Evolutionary conservation across 2,888 invertebrate species (phyloP).

Genomic region (Tethea ocularis): DNA sequence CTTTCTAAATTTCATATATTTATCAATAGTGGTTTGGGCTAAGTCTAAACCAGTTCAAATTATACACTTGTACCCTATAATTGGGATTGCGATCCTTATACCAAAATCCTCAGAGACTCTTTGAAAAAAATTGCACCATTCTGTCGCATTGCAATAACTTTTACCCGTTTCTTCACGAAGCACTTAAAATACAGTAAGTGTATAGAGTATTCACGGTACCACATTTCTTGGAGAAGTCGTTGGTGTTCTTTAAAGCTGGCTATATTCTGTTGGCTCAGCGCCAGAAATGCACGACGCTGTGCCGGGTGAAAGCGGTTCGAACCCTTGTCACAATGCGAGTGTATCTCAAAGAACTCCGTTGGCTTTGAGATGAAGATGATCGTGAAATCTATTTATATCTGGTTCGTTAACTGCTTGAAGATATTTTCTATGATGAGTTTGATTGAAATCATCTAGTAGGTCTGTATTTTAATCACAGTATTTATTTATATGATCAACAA

Average conservation of each 20-base stretch:
- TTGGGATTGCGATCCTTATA: too few relatives aligned
- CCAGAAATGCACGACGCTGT: neutral
- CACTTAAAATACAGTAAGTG: slow-evolving; percentile 1
- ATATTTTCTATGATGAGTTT: too few relatives aligned
- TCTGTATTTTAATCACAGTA: too few relatives aligned
- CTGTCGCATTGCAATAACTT: neutral
- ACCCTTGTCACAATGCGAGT: neutral
- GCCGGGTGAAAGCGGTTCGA: slow-evolving; percentile 6
- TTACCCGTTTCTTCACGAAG: neutral
- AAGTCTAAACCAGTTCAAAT: too few relatives aligned
- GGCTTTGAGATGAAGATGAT: neutral
- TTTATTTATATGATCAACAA: too few relatives aligned
- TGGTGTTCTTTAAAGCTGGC: slow-evolving; percentile 3
- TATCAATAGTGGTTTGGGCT: too few relatives aligned
- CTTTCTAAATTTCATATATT: too few relatives aligned
- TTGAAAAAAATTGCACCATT: neutral
- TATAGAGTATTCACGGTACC: neutral
- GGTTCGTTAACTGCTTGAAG: neutral
- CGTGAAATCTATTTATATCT: neutral
- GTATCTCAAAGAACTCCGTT: neutral
- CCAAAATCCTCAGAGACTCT: too few relatives aligned
- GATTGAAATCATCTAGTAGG: too few relatives aligned
- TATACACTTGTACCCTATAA: too few relatives aligned
- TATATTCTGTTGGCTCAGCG: neutral
- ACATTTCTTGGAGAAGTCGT: slow-evolving; percentile 5